These are phyloP conservation scores for Zaprionus capensis DNA, from an alignment of 1,140 invertebrate species.

Conservation along the genomic window DNA sequence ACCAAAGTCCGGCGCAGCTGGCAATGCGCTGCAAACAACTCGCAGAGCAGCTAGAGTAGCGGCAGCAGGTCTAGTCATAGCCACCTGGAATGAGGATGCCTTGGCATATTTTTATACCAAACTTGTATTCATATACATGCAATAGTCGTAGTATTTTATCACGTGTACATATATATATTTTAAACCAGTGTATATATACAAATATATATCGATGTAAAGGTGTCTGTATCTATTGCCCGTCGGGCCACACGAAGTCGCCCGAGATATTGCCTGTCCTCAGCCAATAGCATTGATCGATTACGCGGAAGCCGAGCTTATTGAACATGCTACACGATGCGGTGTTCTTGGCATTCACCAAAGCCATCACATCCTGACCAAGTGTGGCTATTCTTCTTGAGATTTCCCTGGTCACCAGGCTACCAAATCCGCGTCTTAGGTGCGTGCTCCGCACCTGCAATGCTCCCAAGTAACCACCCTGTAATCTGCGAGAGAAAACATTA, in stretches of 20 bases:
- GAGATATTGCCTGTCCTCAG: slow-evolving; percentile 44
- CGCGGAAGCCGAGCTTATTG: slow-evolving; percentile 75
- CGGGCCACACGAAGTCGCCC: slow-evolving; percentile 51
- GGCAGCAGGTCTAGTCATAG: slow-evolving; percentile 29
- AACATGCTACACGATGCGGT: slow-evolving; percentile 70
- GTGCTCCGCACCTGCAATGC: slow-evolving; percentile 75
- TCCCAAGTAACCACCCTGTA: slow-evolving; percentile 81
- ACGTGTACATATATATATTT: slow-evolving; percentile 41
- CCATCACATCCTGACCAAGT: slow-evolving; percentile 77
- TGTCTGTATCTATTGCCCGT: slow-evolving; percentile 50
- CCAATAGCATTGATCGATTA: slow-evolving; percentile 71
- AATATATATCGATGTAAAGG: slow-evolving; percentile 2
- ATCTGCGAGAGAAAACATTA: slow-evolving; percentile 9
- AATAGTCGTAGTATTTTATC: slow-evolving; percentile 65
- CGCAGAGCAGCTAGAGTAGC: slow-evolving; percentile 28
- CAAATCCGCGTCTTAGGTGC: slow-evolving; percentile 80
- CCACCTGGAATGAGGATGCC: background rate
- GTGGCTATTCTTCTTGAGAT: slow-evolving; percentile 70
- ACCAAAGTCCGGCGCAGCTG: slow-evolving; percentile 49
- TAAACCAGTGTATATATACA: slow-evolving; percentile 18
- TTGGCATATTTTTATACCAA: slow-evolving; percentile 74
- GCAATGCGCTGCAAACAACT: slow-evolving; percentile 31
- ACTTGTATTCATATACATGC: slow-evolving; percentile 75
- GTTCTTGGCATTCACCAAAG: slow-evolving; percentile 69
- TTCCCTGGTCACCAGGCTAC: slow-evolving; percentile 70